A percentile compares a stretch with the other conserved stretches of the same genome.
These are phyloP conservation scores for Gambusia affinis DNA, from an alignment of 2,113 vertebrate species.

Conservation along the genomic window DNA sequence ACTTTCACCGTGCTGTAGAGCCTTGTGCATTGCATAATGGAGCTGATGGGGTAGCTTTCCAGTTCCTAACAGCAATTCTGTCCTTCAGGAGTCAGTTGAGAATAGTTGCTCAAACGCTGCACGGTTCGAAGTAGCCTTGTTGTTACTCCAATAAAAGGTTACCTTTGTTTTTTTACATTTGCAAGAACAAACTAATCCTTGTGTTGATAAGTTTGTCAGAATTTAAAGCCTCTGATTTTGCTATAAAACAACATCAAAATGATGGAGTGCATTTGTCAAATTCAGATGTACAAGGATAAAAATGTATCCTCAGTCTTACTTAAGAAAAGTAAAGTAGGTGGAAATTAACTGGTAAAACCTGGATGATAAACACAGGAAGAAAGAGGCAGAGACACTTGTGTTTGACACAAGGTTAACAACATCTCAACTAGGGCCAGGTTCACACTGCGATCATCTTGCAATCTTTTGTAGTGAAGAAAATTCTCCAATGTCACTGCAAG, in stretches of 20 bases:
- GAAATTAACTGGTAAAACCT: neutral
- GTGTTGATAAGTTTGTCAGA: conserved; percentile 3
- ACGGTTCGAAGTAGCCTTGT: conserved; percentile 5
- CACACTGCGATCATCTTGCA: too few relatives aligned
- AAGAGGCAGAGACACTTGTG: conserved; percentile 1
- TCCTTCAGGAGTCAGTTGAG: conserved; percentile 38
- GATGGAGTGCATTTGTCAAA: conserved; percentile 9
- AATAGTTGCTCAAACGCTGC: conserved; percentile 16
- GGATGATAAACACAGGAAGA: conserved; percentile 9
- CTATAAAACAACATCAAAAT: neutral
- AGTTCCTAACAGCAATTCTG: conserved; percentile 35
- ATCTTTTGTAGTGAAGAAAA: neutral
- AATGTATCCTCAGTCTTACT: conserved; percentile 13
- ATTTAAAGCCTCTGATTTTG: neutral
- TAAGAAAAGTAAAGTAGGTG: conserved; percentile 8
- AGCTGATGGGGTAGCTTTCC: conserved; percentile 37
- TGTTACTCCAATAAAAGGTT: conserved; percentile 16
- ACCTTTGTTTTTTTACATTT: conserved; percentile 1
- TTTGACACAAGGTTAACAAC: neutral
- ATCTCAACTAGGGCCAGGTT: too few relatives aligned
- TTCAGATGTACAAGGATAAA: neutral
- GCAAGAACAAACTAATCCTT: neutral
- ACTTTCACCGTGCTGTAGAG: conserved; percentile 36
- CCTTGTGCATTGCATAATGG: conserved; percentile 49
- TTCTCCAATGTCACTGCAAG: too few relatives aligned